Base-by-base conservation (phyloP, 2,113 vertebrate genomes). In the Lota lota region DNA sequence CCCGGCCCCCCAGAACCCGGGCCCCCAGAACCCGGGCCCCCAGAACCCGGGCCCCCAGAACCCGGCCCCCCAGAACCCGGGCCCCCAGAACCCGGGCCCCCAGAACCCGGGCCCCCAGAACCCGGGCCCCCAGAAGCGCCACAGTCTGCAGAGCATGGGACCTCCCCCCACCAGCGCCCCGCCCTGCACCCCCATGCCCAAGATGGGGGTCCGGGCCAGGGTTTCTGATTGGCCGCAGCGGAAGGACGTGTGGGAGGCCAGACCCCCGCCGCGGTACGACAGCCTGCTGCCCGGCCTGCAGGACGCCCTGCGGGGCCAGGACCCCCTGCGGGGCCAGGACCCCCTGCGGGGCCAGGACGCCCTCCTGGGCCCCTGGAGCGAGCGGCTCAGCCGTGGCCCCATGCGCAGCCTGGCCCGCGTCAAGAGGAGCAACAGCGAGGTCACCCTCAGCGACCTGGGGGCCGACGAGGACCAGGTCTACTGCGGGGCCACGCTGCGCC, bases 151-250 rank as follows among this genome's bases (percentile, higher is more conserved):
- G 21, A 85, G 83, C 79, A 87, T 94, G 92, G 93, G 93, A 20
- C 91, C 93, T 17, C 81, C 93, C n/a, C 67, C 88, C 78, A 79
- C 91, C 77, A 92, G 70, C 74, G 67, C 81, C 19, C 77, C 92
- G 1, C 92, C 93, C 74, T 91, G 94, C 53, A 94, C 94, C 21
- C 92, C 91, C 15, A 76, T 94, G 87, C 94, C 94, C 85, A 95
- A 95, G 86, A 95, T 95, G 94, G 94, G 94, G 0, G 92, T 95
- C 74, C 87, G 94, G 78, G 94, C 94, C 58, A 86, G 93, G 74
- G 93, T 94, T 6, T 95, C 94, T 0, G 94, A 95, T 61, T 95
- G 94, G 94, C 94, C 94, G 61, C 93, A 92, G 21, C 94, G 91
- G 75, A 94, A 93, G 74, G 94, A 95, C 67, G 88, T 81, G 68